Evolutionary conservation across 2,113 vertebrate genomes (phyloP).

Genomic region (Theristicus caerulescens): DNA sequence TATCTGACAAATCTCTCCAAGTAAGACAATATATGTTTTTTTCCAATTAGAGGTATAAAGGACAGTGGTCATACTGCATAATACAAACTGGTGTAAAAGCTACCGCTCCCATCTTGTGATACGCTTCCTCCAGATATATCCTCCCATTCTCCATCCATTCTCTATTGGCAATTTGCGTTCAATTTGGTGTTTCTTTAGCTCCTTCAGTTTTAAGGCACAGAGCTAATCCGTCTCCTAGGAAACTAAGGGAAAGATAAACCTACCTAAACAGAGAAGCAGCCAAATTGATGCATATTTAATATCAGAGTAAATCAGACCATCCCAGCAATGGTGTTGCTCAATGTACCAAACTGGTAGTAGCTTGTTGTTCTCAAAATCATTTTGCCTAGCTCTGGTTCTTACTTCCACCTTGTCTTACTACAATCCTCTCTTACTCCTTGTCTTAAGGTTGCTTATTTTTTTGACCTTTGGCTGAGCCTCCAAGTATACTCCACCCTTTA

Average conservation of each 20-base stretch:
- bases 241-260: background rate
- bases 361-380: background rate
- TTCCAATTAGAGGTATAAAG: background rate
- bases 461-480: background rate
- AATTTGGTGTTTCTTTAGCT: background rate
- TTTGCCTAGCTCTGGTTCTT: background rate
- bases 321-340: background rate
- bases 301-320: background rate
- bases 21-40: background rate
- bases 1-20: background rate
- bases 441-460: background rate
- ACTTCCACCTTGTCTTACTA: background rate
- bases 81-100: background rate
- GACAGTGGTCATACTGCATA: rapidly evolving
- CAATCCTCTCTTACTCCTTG: background rate
- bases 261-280: background rate
- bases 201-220: background rate
- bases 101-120: background rate
- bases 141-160: background rate
- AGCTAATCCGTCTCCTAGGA: background rate
- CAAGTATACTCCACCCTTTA: background rate
- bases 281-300: background rate
- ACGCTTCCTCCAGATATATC: background rate
- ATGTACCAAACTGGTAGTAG: too few relatives aligned
- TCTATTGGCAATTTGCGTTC: background rate